These are phyloP conservation scores for Saccostrea glomerata DNA, from an alignment of 1,140 invertebrate genomes.

Conservation along the genomic window DNA sequence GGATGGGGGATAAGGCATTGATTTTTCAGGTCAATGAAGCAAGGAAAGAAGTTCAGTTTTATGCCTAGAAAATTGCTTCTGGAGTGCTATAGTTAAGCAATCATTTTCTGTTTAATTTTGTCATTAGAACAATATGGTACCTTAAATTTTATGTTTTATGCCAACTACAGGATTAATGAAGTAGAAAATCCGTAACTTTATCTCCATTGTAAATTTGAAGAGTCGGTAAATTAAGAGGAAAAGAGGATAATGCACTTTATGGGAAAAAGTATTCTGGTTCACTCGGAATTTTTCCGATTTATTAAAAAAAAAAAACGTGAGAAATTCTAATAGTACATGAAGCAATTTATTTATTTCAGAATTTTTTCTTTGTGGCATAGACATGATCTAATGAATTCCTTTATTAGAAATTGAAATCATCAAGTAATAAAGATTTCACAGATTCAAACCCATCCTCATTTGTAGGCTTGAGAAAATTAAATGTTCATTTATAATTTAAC, in stretches of 20 bases:
- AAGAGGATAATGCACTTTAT: neutral
- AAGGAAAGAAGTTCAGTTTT: slow-evolving; percentile 12
- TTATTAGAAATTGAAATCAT: no score
- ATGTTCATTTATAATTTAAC: no score
- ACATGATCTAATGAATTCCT: no score
- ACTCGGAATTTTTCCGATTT: neutral
- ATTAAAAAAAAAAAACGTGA: neutral
- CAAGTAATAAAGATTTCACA: no score
- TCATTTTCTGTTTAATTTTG: slow-evolving; percentile 35
- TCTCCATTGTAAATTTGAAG: slow-evolving; percentile 13
- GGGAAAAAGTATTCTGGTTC: neutral
- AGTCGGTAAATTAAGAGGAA: neutral
- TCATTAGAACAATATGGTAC: slow-evolving; percentile 24
- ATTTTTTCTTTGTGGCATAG: no score
- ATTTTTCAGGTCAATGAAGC: slow-evolving; percentile 36
- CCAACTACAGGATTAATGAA: slow-evolving; percentile 23
- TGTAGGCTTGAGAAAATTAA: no score
- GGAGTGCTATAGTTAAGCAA: slow-evolving; percentile 1
- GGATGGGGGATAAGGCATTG: slow-evolving; percentile 7
- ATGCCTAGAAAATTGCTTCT: slow-evolving; percentile 2
- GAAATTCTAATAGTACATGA: neutral
- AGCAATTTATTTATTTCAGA: neutral
- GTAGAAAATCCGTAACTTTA: slow-evolving; percentile 7
- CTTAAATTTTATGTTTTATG: neutral
- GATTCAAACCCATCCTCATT: no score